phyloP scores from a whole-genome alignment of 2,797 vertebrate genomes.

The Eulemur coronatus region DNA sequence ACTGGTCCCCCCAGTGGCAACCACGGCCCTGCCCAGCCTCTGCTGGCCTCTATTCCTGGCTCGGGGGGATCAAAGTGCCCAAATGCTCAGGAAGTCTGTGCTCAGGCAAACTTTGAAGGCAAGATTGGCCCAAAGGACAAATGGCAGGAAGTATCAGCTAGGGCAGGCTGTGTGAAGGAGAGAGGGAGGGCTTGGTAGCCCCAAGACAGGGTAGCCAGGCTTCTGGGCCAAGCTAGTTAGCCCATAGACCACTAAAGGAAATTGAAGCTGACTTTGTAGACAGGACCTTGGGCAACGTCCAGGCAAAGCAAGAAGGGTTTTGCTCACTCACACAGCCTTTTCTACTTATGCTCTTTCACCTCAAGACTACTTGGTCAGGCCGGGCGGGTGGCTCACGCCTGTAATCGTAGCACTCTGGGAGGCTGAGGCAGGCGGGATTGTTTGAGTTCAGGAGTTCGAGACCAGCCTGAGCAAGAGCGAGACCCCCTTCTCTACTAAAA shows the following conservation, averaged over 20 bases:
- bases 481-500: too few relatives aligned
- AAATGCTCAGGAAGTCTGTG: conserved; percentile 77
- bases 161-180: not conserved
- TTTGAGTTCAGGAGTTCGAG: too few relatives aligned
- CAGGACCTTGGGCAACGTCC: not conserved
- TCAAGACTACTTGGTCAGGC: not conserved
- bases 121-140: conserved; percentile 33
- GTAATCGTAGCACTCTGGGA: too few relatives aligned
- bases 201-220: not conserved
- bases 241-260: not conserved
- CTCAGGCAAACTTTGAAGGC: conserved; percentile 43
- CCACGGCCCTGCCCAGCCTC: not conserved
- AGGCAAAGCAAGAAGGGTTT: not conserved
- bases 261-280: not conserved
- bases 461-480: too few relatives aligned
- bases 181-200: not conserved
- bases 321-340: too few relatives aligned
- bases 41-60: not conserved
- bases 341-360: rapidly evolving
- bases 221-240: not conserved
- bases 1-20: conserved; percentile 1
- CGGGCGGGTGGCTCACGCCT: too few relatives aligned
- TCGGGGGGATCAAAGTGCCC: conserved; percentile 69
- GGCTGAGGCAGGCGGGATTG: too few relatives aligned
- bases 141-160: conserved; percentile 33